Evolutionary conservation across 2,113 vertebrate species (phyloP).

Genomic region (Paraplagusia blochii): DNA sequence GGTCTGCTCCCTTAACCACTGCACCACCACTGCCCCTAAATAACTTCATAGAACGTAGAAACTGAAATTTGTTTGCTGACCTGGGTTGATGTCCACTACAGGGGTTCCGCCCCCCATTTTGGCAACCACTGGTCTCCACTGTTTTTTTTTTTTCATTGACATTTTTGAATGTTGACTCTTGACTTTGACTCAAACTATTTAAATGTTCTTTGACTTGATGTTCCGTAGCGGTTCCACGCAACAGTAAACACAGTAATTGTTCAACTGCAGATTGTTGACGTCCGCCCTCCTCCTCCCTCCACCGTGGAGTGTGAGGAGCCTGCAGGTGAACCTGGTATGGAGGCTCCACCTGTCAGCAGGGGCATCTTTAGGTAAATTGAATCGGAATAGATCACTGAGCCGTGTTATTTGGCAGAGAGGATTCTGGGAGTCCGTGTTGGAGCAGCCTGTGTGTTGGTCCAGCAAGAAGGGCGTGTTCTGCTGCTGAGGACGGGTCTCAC

Average conservation of each 20-base stretch:
- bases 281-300: not conserved
- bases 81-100: too few species aligned
- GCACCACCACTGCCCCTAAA: too few species aligned
- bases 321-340: constrained; percentile 5
- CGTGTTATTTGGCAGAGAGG: constrained; percentile 34
- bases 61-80: too few species aligned
- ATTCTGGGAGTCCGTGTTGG: constrained; percentile 53
- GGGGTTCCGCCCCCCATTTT: too few species aligned
- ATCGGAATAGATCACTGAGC: constrained; percentile 25
- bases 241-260: constrained; percentile 34
- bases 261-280: constrained; percentile 28
- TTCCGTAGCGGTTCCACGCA: constrained; percentile 7
- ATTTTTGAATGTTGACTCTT: too few species aligned
- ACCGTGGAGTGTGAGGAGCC: not conserved
- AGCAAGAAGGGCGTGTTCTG: constrained; percentile 43
- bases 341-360: constrained; percentile 4
- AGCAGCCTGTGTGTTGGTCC: constrained; percentile 57
- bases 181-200: constrained; percentile 28
- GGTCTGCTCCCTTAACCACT: too few species aligned
- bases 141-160: too few species aligned
- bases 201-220: constrained; percentile 30
- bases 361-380: constrained; percentile 24
- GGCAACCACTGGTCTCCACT: too few species aligned
- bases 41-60: too few species aligned
- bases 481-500: constrained; percentile 6